Evolutionary conservation across 2,797 vertebrate genomes (phyloP), one percentile per base, ranked within the genome.

Genomic region (Betta splendens): DNA sequence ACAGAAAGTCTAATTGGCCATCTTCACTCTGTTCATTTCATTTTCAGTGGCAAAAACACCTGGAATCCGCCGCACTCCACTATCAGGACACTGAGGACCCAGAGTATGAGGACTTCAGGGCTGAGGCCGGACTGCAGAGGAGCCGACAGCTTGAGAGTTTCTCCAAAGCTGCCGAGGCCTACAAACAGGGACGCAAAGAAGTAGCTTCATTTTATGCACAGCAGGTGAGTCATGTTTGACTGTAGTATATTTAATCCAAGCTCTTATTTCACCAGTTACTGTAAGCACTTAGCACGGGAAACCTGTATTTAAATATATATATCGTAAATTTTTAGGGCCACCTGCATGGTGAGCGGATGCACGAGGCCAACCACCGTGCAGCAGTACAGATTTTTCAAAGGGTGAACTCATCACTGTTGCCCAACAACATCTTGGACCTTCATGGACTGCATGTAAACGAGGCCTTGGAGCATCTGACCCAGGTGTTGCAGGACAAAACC

Each of bases 361-460:
- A 85, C 73, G 96, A 98, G 82, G 96, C 97, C 40, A 95, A 99
- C 80, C 91, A 92, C 36, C 92, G 95, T 9, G 97, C 98, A 28
- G 95, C 96, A 7, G 62, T 91, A 76, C 92, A 94, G 65, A 98
- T 98, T 81, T 98, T 99, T 80, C 88, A 96, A 82, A 92, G 85
- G 72, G 94, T 95, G 61, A 99, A 99, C 58, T 76, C 92, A n/a
- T 95, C 95, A 0, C 89, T 98, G 52, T 86, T 99, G 72, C 96
- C 96, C 2, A 89, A 91, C 75, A 98, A 98, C 50, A 92, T 98
- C 76, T 84, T 99, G 85, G 97, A 99, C 80, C 94, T 99, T n/a
- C 98, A 99, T 12, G 98, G 98, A 28, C 92, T 99, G 36, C 98
- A 99, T 58, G 96, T 99, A 25, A 89, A 93, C 15, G 97, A 99